phyloP scores from a whole-genome alignment of 2,888 invertebrate genomes.

The Apeira syringaria region DNA sequence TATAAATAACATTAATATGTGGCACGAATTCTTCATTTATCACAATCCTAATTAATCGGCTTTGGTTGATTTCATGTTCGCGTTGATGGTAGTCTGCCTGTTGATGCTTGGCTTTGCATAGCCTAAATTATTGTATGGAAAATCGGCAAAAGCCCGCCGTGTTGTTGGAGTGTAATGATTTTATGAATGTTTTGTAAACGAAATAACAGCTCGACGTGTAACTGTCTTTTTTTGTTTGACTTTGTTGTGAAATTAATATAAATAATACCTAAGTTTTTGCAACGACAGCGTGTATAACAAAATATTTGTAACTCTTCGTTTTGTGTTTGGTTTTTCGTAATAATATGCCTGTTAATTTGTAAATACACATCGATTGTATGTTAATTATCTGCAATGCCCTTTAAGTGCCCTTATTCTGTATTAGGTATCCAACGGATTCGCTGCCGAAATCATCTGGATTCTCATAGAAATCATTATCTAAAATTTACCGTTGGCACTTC shows the following conservation, averaged over 20 bases:
- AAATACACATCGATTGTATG: too few species aligned
- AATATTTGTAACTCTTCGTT: slow-evolving; percentile 8
- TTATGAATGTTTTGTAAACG: slow-evolving; percentile 18
- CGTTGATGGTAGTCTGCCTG: slow-evolving; percentile 48
- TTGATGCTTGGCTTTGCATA: slow-evolving; percentile 57
- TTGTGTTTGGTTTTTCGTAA: slow-evolving; percentile 9
- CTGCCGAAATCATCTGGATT: too few species aligned
- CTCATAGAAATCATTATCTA: too few species aligned
- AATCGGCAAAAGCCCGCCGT: slow-evolving; percentile 29
- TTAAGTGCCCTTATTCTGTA: too few species aligned
- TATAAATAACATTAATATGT: neutral
- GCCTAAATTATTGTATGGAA: slow-evolving; percentile 36
- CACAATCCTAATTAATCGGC: slow-evolving; percentile 51
- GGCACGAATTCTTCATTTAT: slow-evolving; percentile 51
- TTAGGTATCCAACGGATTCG: too few species aligned
- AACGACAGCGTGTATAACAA: slow-evolving; percentile 2
- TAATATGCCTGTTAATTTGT: too few species aligned
- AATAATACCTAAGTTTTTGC: neutral
- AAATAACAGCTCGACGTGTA: slow-evolving; percentile 23
- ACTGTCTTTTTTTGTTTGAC: slow-evolving; percentile 5
- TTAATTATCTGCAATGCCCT: too few species aligned
- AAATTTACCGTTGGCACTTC: too few species aligned
- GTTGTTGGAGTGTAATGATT: slow-evolving; percentile 16
- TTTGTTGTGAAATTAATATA: neutral
- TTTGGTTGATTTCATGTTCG: slow-evolving; percentile 71